Conservation (phyloP, 1,140 invertebrate species). For the Tribolium madens region DNA sequence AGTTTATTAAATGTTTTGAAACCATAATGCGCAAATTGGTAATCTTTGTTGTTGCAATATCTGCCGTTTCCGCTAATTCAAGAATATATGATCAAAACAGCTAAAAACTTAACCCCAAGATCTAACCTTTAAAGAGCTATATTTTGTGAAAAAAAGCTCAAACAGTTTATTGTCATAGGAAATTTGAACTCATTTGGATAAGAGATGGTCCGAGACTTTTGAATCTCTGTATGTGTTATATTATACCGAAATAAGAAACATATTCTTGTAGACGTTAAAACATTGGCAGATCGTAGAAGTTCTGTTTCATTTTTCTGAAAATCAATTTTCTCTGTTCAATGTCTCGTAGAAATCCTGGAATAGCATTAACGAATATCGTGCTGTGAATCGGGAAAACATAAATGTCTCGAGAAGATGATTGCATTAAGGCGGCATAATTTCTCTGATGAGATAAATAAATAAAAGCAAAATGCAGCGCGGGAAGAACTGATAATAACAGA, state of each 20-base stretch:
- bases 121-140: no score
- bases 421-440: slow-evolving; percentile 34
- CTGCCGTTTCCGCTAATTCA: no score
- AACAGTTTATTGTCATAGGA: no score
- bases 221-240: not conserved
- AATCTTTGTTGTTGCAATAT: no score
- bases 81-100: no score
- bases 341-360: not conserved
- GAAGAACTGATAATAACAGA: slow-evolving; percentile 45
- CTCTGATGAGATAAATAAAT: slow-evolving; percentile 45
- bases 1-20: no score
- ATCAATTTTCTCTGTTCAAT: slow-evolving; percentile 10
- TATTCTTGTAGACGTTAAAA: not conserved
- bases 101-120: no score
- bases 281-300: not conserved
- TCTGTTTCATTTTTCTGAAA: not conserved
- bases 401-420: slow-evolving; percentile 5
- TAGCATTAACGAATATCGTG: slow-evolving; percentile 24
- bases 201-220: no score
- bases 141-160: no score
- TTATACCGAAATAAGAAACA: not conserved
- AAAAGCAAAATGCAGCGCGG: slow-evolving; percentile 36
- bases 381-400: slow-evolving; percentile 15
- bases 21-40: no score
- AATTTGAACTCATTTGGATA: no score